A percentile compares a stretch with the other conserved stretches of the same genome.
phyloP scores from a whole-genome alignment of 2,888 invertebrate species.

The Apamea epomidion region DNA sequence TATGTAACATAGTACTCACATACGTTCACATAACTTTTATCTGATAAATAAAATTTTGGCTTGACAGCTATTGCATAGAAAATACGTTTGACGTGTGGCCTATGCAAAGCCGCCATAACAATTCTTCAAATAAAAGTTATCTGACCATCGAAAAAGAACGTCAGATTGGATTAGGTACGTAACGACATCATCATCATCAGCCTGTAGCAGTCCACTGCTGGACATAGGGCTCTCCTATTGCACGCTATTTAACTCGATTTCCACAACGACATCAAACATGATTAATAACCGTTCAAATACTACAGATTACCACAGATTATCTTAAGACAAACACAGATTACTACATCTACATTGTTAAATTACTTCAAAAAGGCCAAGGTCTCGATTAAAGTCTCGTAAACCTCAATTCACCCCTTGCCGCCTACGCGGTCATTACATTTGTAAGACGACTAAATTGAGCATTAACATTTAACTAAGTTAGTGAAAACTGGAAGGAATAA shows the following conservation, averaged over 20 bases:
- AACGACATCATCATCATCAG: too few relatives aligned
- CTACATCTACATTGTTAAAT: neutral
- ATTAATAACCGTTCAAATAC: neutral
- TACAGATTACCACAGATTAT: neutral
- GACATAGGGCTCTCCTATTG: too few relatives aligned
- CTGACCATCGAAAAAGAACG: neutral
- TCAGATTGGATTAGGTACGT: neutral
- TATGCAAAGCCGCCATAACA: neutral
- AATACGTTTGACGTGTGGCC: neutral
- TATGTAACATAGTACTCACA: too few relatives aligned
- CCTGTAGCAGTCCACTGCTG: too few relatives aligned
- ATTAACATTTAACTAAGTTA: conserved; percentile 2
- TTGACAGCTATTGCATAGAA: neutral
- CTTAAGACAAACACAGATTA: neutral
- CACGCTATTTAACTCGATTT: too few relatives aligned
- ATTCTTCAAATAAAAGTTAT: neutral
- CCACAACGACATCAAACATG: too few relatives aligned
- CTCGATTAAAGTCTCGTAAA: neutral
- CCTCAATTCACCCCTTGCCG: neutral
- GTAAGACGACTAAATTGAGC: neutral
- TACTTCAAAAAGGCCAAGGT: neutral
- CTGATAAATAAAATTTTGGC: neutral
- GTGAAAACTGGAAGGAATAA: neutral
- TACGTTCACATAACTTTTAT: neutral
- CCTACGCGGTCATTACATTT: conserved; percentile 1